A percentile compares a stretch with the other conserved stretches of the same genome.
Conservation (phyloP, 2,888 invertebrate species). For the Ferdinandea cuprea region DNA sequence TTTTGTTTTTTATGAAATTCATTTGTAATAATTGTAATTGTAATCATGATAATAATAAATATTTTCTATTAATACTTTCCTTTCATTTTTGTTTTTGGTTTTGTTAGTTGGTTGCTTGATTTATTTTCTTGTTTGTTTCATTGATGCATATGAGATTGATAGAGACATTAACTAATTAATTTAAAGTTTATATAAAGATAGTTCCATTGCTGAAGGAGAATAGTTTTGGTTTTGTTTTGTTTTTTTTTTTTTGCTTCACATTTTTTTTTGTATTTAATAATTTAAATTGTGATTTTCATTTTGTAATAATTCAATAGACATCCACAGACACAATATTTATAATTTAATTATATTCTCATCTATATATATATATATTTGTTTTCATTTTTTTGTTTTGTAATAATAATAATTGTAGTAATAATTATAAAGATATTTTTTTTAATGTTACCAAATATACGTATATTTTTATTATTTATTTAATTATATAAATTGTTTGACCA, state of each 20-base stretch:
- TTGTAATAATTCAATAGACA: constrained; percentile 71
- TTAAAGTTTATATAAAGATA: constrained; percentile 72
- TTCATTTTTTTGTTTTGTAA: constrained; percentile 37
- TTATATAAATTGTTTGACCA: constrained; percentile 50
- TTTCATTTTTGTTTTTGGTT: constrained; percentile 18
- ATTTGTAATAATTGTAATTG: constrained; percentile 66
- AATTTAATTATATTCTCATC: constrained; percentile 65
- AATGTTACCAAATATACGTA: constrained; percentile 72
- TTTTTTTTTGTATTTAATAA: constrained; percentile 56
- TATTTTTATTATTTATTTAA: constrained; percentile 64
- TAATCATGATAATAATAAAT: constrained; percentile 67
- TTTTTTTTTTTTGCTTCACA: constrained; percentile 22
- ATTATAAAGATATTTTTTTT: constrained; percentile 71
- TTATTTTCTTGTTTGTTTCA: constrained; percentile 33
- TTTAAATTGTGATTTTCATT: constrained; percentile 65
- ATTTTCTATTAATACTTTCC: constrained; percentile 30
- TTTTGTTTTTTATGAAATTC: constrained; percentile 58
- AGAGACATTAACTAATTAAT: constrained; percentile 74
- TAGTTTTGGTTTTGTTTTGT: constrained; percentile 35
- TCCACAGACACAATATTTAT: constrained; percentile 74
- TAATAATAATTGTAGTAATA: constrained; percentile 60
- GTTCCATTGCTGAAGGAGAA: constrained; percentile 72
- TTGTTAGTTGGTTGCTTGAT: constrained; percentile 58
- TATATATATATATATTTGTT: constrained; percentile 35
- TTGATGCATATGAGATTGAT: constrained; percentile 74